Conservation (phyloP, 37 sponge, comb jelly and placozoan genomes). For the Geodia barretti region DNA sequence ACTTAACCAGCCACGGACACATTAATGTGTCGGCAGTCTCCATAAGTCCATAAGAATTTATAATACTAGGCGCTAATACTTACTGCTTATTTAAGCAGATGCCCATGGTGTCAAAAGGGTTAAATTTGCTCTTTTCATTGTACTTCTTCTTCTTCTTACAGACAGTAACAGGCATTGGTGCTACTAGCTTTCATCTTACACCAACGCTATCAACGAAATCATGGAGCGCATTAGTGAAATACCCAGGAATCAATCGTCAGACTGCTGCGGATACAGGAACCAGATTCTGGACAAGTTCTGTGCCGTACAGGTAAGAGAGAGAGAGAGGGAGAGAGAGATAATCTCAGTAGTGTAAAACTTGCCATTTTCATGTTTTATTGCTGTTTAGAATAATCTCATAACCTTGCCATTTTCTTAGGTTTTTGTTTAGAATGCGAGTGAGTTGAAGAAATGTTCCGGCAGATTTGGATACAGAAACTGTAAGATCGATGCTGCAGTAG, state of each 20-base stretch:
- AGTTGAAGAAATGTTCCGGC: too few relatives aligned
- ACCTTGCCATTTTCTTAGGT: too few relatives aligned
- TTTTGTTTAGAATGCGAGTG: too few relatives aligned
- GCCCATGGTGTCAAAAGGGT: too few relatives aligned
- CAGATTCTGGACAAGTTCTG: constrained; percentile 82
- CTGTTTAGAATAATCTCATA: too few relatives aligned
- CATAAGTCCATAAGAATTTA: not conserved
- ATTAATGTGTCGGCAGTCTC: not conserved
- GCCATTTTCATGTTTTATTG: not conserved
- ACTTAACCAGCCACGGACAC: not conserved
- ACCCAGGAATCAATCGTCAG: not conserved
- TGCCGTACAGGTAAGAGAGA: constrained; percentile 11
- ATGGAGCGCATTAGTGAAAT: not conserved
- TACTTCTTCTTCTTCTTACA: not conserved
- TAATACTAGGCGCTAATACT: too few relatives aligned
- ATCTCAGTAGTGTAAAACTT: too few relatives aligned
- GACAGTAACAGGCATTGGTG: not conserved
- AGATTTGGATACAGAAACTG: too few relatives aligned
- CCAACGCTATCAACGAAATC: not conserved
- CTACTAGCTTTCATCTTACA: not conserved
- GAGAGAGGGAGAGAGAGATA: too few relatives aligned
- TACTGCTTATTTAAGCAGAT: too few relatives aligned
- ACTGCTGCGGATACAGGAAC: constrained; percentile 60
- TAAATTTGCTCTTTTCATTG: too few relatives aligned
- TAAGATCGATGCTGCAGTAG: too few relatives aligned